These are phyloP conservation scores for Zosterops hypoxanthus DNA, from an alignment of 2,113 vertebrate species.

Conservation along the genomic window DNA sequence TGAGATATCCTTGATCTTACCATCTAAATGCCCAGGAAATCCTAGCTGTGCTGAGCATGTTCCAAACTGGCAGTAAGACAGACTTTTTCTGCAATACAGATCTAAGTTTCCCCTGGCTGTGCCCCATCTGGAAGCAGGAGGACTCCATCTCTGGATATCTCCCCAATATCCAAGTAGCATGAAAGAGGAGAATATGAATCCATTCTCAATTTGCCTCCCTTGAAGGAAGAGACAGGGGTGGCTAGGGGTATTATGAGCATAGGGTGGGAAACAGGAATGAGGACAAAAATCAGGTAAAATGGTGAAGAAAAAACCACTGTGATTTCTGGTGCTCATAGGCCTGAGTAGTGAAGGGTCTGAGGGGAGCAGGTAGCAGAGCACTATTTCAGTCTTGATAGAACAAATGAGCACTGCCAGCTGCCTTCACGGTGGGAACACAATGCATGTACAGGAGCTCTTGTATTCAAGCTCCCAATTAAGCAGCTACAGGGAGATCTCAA, in stretches of 20 bases:
- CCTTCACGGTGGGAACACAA: fast-evolving
- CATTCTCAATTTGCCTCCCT: background rate
- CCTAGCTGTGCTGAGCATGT: background rate
- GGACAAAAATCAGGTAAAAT: background rate
- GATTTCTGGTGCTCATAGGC: background rate
- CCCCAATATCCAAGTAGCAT: background rate
- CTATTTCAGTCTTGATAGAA: background rate
- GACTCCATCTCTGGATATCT: background rate
- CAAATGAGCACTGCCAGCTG: background rate
- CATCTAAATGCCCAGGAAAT: background rate
- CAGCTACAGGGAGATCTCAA: background rate
- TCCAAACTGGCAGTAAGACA: background rate
- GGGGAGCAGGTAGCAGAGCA: background rate
- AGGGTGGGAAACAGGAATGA: background rate
- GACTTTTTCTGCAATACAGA: background rate
- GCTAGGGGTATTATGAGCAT: fast-evolving
- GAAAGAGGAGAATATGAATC: background rate
- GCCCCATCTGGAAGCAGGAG: background rate
- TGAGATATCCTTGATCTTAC: background rate
- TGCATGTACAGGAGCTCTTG: fast-evolving
- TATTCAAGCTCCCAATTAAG: background rate
- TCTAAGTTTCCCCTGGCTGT: background rate
- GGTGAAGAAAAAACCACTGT: background rate
- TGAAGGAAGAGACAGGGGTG: background rate
- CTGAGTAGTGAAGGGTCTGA: background rate